phyloP scores from a whole-genome alignment of 2,113 vertebrate species.

The Neodon shergylaensis region DNA sequence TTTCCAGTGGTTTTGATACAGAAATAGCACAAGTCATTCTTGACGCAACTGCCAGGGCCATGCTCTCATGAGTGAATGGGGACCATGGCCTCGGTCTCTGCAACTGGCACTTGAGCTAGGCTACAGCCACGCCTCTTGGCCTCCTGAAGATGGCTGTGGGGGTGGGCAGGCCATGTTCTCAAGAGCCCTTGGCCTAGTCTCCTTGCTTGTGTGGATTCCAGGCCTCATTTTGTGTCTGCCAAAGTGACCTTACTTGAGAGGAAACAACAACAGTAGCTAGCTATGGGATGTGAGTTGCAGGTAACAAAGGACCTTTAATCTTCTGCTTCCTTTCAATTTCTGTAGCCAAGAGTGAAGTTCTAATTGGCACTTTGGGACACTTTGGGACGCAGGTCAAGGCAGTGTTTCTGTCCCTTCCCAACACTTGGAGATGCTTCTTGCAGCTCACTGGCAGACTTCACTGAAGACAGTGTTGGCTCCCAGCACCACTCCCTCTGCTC shows the following conservation, averaged over 20 bases:
- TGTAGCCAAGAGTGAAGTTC: background rate
- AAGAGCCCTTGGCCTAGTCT: background rate
- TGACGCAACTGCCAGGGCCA: slow-evolving; percentile 76
- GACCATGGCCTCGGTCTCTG: slow-evolving; percentile 53
- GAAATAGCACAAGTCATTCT: slow-evolving; percentile 72
- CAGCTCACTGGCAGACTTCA: fast-evolving
- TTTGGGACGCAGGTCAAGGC: background rate
- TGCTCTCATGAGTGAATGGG: slow-evolving; percentile 66
- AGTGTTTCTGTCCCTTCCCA: fast-evolving
- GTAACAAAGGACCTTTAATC: fast-evolving
- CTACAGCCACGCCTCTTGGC: fast-evolving
- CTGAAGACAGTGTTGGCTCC: background rate
- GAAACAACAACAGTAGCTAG: fast-evolving
- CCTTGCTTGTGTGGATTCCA: fast-evolving
- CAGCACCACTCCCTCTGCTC: too few relatives aligned
- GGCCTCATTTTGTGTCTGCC: fast-evolving
- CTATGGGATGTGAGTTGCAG: fast-evolving
- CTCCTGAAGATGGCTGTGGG: fast-evolving
- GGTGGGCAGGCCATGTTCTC: fast-evolving
- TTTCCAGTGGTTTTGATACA: slow-evolving; percentile 76
- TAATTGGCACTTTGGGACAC: background rate
- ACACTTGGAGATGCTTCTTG: fast-evolving
- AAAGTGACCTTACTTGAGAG: fast-evolving
- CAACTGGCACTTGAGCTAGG: background rate
- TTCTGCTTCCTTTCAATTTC: background rate